Percentiles rank a stretch among this genome's conserved stretches.
phyloP scores from a whole-genome alignment of 35 echinoderm and acorn worm genomes.

The Chiridota heheva region DNA sequence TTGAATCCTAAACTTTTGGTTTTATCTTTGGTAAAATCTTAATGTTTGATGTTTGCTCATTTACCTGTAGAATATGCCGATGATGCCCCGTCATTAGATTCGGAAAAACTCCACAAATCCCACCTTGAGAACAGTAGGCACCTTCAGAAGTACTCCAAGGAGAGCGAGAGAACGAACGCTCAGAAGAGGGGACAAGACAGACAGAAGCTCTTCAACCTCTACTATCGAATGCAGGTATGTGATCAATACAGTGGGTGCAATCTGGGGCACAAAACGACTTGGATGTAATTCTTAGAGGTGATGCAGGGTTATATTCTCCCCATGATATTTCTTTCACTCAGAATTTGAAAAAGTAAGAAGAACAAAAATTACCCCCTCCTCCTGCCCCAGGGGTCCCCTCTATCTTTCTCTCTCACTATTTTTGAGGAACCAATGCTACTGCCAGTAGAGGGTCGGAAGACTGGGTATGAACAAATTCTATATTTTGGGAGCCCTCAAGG shows the following conservation, averaged over 20 bases:
- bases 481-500: no score
- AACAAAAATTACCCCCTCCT: background rate
- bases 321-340: background rate
- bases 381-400: no score
- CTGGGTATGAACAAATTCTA: no score
- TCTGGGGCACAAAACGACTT: no score
- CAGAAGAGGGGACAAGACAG: conserved; percentile 74
- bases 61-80: conserved; percentile 84
- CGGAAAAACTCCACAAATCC: conserved; percentile 49
- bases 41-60: no score
- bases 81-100: conserved; percentile 47
- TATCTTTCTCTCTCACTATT: no score
- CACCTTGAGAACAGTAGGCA: conserved; percentile 77
- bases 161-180: conserved; percentile 90
- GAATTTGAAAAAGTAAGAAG: background rate
- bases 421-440: no score
- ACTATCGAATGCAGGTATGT: conserved; percentile 84
- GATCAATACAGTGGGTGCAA: background rate
- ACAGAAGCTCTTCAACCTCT: conserved; percentile 74
- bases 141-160: conserved; percentile 76
- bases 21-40: no score
- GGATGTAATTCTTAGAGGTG: background rate
- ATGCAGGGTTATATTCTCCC: background rate
- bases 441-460: no score
- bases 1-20: no score